Percentiles rank a stretch among this genome's conserved stretches.
Evolutionary conservation across 2,797 vertebrate species (phyloP).

Genomic region (Scleropages formosus): DNA sequence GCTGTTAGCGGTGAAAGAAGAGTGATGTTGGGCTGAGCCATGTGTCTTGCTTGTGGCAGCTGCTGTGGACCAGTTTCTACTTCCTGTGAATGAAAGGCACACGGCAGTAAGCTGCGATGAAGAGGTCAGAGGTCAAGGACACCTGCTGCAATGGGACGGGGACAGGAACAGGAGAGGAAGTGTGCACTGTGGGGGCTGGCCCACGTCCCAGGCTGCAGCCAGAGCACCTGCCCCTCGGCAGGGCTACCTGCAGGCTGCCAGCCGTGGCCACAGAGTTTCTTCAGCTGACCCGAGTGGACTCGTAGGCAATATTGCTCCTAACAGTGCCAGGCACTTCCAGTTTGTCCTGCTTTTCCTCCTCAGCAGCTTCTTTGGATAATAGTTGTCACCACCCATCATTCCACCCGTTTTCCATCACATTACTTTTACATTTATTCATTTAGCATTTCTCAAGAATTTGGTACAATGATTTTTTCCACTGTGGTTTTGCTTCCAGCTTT

Average conservation of each 20-base stretch:
- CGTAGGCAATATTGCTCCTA: neutral
- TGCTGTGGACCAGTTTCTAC: conserved; percentile 27
- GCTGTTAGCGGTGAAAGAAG: conserved; percentile 9
- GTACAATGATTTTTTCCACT: no score
- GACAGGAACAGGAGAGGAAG: conserved; percentile 49
- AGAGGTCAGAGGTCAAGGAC: conserved; percentile 51
- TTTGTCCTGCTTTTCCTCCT: no score
- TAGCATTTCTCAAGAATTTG: no score
- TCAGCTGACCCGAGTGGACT: neutral
- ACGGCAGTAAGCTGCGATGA: conserved; percentile 45
- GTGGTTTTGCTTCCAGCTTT: no score
- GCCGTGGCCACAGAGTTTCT: neutral
- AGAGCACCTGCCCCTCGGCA: conserved; percentile 31
- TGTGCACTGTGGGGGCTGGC: conserved; percentile 48
- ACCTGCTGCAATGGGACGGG: conserved; percentile 42
- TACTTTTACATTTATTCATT: no score
- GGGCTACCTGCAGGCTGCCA: conserved; percentile 33
- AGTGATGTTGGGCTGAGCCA: conserved; percentile 13
- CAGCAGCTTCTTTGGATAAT: no score
- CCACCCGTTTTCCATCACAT: no score
- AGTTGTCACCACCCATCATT: no score
- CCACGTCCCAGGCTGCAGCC: conserved; percentile 45
- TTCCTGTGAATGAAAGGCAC: conserved; percentile 44
- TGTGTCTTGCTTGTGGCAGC: conserved; percentile 35
- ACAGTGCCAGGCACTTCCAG: neutral